Evolutionary conservation across 2,113 vertebrate species (phyloP), one percentile per base, ranked within the genome.

Genomic region (Cynoglossus semilaevis): DNA sequence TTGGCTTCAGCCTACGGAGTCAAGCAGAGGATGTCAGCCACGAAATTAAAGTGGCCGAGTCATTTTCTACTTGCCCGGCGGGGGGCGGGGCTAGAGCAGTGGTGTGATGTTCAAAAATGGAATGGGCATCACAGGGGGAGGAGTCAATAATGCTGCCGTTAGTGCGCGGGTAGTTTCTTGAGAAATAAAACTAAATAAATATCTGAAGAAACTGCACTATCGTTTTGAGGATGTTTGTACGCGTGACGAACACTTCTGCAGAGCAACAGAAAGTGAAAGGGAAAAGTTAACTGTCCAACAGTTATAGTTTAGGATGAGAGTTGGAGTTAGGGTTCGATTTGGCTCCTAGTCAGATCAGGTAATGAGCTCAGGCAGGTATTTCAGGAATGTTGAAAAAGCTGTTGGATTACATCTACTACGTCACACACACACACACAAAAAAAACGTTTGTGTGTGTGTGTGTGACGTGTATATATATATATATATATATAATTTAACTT

Each of bases 91-190:
- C 73, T 53, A 76, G 0, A 22, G 19, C 18, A 80, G 90, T 92
- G 91, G 91, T 73, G 88, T 91, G 91, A 92, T 90, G 50, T 86
- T 85, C 69, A 40, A 81, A 83, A 78, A 47, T 48, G 10, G 53
- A 69, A 73, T 36, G 50, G 49, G 56, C 14, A 42, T 1, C 8
- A 14, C 10, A 8, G 1, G 34, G 72, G 50, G 88, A 41, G 89
- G 83, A 72, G 88, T 68, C 61, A 70, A 1, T 46, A 51, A 22
- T 62, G 37, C 15, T 9, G 8, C 40, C 17, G 36, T 36, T n/a
- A n/a, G 63, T 56, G 67, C 53, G 48, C n/a, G n/a, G n/a, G n/a
- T n/a, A n/a, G n/a, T n/a, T n/a, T n/a, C n/a, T n/a, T n/a, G n/a
- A n/a, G n/a, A n/a, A n/a, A n/a, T n/a, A n/a, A n/a, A n/a, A n/a